Evolutionary conservation across 1,140 invertebrate genomes (phyloP).

Genomic region (Drosophila miranda): DNA sequence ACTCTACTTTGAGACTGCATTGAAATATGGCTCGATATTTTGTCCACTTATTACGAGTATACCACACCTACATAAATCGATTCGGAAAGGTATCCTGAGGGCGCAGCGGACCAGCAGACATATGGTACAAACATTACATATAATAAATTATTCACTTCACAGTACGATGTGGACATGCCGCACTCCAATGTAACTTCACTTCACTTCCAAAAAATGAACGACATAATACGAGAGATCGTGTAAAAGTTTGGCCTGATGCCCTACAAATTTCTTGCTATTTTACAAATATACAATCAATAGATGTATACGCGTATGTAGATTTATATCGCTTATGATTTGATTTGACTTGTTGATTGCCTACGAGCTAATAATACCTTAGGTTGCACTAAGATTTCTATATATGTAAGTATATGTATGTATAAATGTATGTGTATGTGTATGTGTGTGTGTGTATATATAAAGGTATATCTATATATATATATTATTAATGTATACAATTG

Average conservation of each 20-base stretch:
- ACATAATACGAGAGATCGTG: constrained; percentile 74
- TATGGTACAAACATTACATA: not conserved
- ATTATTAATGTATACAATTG: constrained; percentile 69
- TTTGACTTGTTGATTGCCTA: constrained; percentile 81
- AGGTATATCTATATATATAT: constrained; percentile 54
- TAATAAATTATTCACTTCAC: constrained; percentile 15
- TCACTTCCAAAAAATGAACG: constrained; percentile 60
- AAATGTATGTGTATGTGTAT: constrained; percentile 17
- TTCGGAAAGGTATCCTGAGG: too few relatives aligned
- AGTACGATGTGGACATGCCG: constrained; percentile 35
- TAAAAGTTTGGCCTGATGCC: constrained; percentile 61
- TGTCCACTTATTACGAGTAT: not conserved
- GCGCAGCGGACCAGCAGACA: constrained; percentile 50
- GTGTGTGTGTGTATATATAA: constrained; percentile 44
- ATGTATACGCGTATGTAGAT: constrained; percentile 20
- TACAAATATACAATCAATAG: constrained; percentile 47
- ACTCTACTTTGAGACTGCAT: constrained; percentile 16
- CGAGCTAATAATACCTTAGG: constrained; percentile 79
- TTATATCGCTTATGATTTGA: constrained; percentile 66
- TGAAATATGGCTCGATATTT: constrained; percentile 31
- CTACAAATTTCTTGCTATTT: constrained; percentile 61
- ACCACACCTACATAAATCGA: too few relatives aligned
- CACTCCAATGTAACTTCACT: constrained; percentile 43
- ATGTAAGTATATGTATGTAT: constrained; percentile 43
- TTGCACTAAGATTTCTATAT: constrained; percentile 76